Base-by-base conservation (phyloP, 2,888 invertebrate species). In the Clepsis dumicolana region DNA sequence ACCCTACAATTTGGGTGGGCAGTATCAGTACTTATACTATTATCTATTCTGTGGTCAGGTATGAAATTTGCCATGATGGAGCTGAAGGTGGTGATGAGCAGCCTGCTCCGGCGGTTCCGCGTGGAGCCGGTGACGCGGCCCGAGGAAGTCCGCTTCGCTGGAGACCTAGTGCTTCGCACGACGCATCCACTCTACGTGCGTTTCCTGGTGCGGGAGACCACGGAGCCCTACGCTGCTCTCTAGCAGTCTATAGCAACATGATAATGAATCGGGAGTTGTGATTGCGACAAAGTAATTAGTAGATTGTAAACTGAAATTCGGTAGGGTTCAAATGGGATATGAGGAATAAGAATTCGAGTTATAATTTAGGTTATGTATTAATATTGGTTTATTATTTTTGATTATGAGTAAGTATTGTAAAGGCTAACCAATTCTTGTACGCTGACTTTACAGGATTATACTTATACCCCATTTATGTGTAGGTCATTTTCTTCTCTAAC, bases 1-100 rank as follows among this genome's bases (percentile, higher is more conserved):
- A n/a, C n/a, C n/a, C n/a, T n/a, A n/a, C 29, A 29, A 29, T 4
- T 29, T 3, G 29, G 29, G 29, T 29, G 7, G 38, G 38, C n/a
- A 38, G 14, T 10, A 32, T 32, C n/a, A 29, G 29, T 7, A 29
- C 29, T 4, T 7, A 7, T 4, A 29, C 5, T 38, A n/a, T n/a
- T n/a, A n/a, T n/a, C n/a, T n/a, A n/a, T 38, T 18, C 32, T 21
- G 64, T 50, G 90, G 89, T 57, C 84, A 95, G 95, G 95, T 62
- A 94, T 95, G 84, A 95, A 94, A 75, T 95, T 95, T 74, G 95
- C 95, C 0, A 93, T 95, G 85, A 84, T 95, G 80, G 95, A 95
- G 80, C 90, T 95, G 85, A 95, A 95, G 82, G 87, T 91, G 1
- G 85, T 93, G 3, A 75, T 95, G 54, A 89, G 94, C 0, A 88